A percentile compares a stretch with the other conserved stretches of the same genome.
Evolutionary conservation across 1,140 invertebrate genomes (phyloP).

Genomic region (Callitettix versicolor): DNA sequence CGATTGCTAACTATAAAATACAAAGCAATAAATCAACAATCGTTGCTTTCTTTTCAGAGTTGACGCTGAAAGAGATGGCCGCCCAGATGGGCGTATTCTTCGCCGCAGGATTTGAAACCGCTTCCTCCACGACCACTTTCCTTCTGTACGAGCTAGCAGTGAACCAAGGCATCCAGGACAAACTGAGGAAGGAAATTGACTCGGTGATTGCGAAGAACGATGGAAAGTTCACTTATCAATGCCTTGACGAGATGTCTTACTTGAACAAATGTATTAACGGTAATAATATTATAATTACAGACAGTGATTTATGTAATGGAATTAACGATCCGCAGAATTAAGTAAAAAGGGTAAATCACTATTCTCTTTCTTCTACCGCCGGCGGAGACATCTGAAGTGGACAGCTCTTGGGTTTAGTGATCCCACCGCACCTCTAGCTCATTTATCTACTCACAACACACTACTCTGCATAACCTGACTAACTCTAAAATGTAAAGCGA

Average conservation of each 20-base stretch:
- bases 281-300: background rate
- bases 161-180: constrained; percentile 44
- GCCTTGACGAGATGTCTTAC: constrained; percentile 40
- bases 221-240: constrained; percentile 40
- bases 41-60: too few species aligned
- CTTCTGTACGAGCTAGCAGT: constrained; percentile 45
- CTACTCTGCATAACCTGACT: too few species aligned
- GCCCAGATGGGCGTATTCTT: constrained; percentile 53
- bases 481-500: too few species aligned
- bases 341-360: background rate
- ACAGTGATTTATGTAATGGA: background rate
- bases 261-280: constrained; percentile 32
- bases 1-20: too few species aligned
- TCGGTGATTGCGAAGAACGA: constrained; percentile 33
- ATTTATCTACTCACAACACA: too few species aligned
- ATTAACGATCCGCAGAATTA: background rate
- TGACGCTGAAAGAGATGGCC: constrained; percentile 25
- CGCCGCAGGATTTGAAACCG: constrained; percentile 59
- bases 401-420: too few species aligned
- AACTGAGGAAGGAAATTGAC: constrained; percentile 43
- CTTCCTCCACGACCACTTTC: constrained; percentile 46
- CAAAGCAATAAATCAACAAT: too few species aligned
- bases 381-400: too few species aligned
- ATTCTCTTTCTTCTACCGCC: too few species aligned
- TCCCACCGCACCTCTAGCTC: too few species aligned